Base-by-base conservation (phyloP, 2,797 vertebrate species). In the Vultur gryphus region DNA sequence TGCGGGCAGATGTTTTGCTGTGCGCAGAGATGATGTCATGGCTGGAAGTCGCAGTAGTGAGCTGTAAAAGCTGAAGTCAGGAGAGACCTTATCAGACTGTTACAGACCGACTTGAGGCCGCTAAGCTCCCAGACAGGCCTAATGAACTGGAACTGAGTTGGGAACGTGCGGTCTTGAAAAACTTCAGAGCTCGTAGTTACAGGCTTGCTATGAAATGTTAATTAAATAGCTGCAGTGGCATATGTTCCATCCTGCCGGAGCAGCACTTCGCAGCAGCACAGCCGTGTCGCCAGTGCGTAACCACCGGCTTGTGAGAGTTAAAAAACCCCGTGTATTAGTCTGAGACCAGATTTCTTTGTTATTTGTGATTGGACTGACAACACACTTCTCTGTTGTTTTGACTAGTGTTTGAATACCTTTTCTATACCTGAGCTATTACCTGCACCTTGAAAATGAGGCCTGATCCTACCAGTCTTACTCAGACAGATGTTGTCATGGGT, bases 151-250 rank as follows among this genome's bases (percentile, higher is more conserved):
- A 94, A 94, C 55, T 46, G 81, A 80, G 55, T 79, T 0, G 5
- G 71, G 78, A 93, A 62, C 17, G 4, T 35, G 21, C 2, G 12
- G 70, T 81, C 88, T 69, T 89, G 80, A 67, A 87, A 89, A 91
- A 90, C 82, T 92, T 90, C 39, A 72, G 94, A 91, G 76, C 80
- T 91, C 0, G 0, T 91, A 59, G 77, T 88, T 82, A 43, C 77
- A 90, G 73, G 52, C 70, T 92, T 73, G 41, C 41, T 64, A 83
- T 84, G 81, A 95, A 96, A 91, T 51, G 57, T 91, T 96, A 95
- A 96, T 95, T 90, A 90, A 94, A 76, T 77, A 93, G 59, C 84
- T 91, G 31, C 73, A 49, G 46, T 57, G 78, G 49, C 84, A 43
- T 80, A 62, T 87, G 70, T 77, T 55, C 73, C 57, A 58, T 89